Conservation (phyloP, 30 jellyfish, hydroid and myxozoan species). For the Aurelia aurita region DNA sequence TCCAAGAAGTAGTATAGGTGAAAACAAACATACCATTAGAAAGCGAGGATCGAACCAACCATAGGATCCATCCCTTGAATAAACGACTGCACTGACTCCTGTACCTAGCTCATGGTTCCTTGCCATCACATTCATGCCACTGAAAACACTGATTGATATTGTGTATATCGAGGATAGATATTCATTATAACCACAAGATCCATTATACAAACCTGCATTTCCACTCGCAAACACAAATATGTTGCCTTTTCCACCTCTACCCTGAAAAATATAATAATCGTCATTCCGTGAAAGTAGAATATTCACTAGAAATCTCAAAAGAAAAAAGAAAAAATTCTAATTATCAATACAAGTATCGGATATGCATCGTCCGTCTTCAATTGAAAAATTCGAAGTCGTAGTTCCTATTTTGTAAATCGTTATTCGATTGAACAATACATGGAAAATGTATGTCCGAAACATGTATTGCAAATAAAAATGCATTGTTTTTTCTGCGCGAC, state of each 20-base stretch:
- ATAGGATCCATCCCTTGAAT: slow-evolving; percentile 46
- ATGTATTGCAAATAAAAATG: too few species aligned
- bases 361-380: too few species aligned
- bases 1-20: too few species aligned
- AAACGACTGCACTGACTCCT: slow-evolving; percentile 26
- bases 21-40: slow-evolving; percentile 30
- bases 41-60: neutral
- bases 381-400: too few species aligned
- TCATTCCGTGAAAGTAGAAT: neutral
- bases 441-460: too few species aligned
- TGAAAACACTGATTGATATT: slow-evolving; percentile 24
- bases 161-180: slow-evolving; percentile 46
- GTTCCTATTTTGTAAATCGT: too few species aligned
- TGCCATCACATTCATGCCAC: slow-evolving; percentile 5
- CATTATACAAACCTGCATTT: slow-evolving; percentile 10
- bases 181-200: slow-evolving; percentile 28
- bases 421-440: too few species aligned
- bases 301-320: too few species aligned
- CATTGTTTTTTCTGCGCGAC: too few species aligned
- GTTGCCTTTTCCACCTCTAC: slow-evolving; percentile 61
- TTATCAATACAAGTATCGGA: too few species aligned
- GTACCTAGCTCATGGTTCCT: slow-evolving; percentile 8
- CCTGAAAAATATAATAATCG: slow-evolving; percentile 7
- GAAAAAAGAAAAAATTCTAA: too few species aligned
- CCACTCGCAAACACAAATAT: slow-evolving; percentile 35